Conservation (phyloP, 92 coral and sea anemone species). For the Zoanthus gigantus region DNA sequence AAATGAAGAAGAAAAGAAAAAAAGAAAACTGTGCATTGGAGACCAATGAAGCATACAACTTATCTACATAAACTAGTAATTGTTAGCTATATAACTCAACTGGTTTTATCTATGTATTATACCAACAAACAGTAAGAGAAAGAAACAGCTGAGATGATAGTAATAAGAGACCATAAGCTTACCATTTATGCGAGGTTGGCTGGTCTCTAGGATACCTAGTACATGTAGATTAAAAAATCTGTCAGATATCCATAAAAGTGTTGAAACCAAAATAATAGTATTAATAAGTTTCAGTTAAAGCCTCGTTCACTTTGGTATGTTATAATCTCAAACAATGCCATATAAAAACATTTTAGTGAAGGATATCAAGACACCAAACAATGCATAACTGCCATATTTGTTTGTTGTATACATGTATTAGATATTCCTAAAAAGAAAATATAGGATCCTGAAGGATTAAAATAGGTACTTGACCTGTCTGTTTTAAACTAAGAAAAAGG, state of each 20-base stretch:
- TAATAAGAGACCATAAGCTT: slow-evolving; percentile 38
- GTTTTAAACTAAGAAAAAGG: too few species aligned
- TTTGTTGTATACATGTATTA: slow-evolving; percentile 28
- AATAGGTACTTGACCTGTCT: too few species aligned
- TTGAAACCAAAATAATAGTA: not conserved
- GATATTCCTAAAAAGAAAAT: not conserved
- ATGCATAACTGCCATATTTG: slow-evolving; percentile 9
- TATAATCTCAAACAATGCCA: not conserved
- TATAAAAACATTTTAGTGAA: not conserved
- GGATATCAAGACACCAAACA: slow-evolving; percentile 26
- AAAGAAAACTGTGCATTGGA: not conserved
- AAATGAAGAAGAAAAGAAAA: not conserved
- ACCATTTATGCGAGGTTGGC: slow-evolving; percentile 52
- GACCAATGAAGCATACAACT: not conserved
- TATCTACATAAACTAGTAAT: not conserved
- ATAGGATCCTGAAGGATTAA: not conserved
- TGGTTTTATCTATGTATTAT: not conserved
- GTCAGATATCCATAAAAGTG: slow-evolving; percentile 18
- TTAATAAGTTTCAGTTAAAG: slow-evolving; percentile 15
- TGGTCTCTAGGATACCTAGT: slow-evolving; percentile 56
- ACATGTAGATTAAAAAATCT: slow-evolving; percentile 46
- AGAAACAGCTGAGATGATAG: not conserved
- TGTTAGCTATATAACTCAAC: not conserved
- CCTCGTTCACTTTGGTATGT: not conserved
- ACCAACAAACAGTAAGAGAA: slow-evolving; percentile 4